Evolutionary conservation across 2,888 invertebrate genomes (phyloP).

Genomic region (Apoda limacodes): DNA sequence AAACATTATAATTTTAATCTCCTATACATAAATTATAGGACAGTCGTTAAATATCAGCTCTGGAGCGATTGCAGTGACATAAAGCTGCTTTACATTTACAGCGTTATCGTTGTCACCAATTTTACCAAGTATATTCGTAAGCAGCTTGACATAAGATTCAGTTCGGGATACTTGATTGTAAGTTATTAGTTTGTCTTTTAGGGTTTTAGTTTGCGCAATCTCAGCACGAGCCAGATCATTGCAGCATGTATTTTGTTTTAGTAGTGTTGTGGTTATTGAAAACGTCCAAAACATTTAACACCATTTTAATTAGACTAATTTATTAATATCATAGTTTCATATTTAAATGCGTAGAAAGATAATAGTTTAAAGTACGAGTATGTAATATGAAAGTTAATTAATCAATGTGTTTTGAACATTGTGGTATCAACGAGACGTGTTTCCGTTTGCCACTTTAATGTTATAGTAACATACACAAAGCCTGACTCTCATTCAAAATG

Average conservation of each 20-base stretch:
- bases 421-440: no score
- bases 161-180: conserved; percentile 19
- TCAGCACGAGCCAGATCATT: conserved; percentile 32
- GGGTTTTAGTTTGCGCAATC: conserved; percentile 42
- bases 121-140: conserved; percentile 22
- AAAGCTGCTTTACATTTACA: conserved; percentile 42
- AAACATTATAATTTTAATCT: conserved; percentile 53
- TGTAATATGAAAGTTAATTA: no score
- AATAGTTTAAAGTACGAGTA: no score
- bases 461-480: no score
- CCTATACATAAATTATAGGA: conserved; percentile 50
- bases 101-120: conserved; percentile 23
- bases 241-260: conserved; percentile 29
- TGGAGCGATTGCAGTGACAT: conserved; percentile 52
- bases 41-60: conserved; percentile 60
- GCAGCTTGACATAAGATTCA: conserved; percentile 24
- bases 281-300: no score
- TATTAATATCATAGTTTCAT: no score
- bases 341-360: no score
- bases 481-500: no score
- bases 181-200: conserved; percentile 23
- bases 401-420: no score
- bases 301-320: no score
- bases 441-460: no score
- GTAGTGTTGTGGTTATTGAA: conserved; percentile 28